These are phyloP conservation scores for Cantharis rustica DNA, from an alignment of 2,888 invertebrate species.

Conservation along the genomic window DNA sequence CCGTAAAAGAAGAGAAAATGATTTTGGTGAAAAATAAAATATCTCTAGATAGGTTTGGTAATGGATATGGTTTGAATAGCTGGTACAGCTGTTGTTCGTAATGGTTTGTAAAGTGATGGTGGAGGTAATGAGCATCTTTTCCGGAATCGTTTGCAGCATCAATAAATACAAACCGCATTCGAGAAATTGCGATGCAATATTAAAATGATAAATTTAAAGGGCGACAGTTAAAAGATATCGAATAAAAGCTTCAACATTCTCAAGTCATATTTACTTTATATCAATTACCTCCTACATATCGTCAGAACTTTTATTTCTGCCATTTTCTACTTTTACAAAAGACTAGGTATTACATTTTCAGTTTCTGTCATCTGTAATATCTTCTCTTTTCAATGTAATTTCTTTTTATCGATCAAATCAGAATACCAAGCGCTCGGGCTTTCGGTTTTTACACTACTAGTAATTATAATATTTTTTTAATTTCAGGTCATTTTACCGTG, in stretches of 20 bases:
- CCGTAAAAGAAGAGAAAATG: slow-evolving; percentile 13
- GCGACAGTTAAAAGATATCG: slow-evolving; percentile 4
- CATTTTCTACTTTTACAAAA: neutral
- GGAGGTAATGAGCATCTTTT: slow-evolving; percentile 29
- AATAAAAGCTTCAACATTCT: slow-evolving; percentile 14
- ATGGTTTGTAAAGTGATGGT: slow-evolving; percentile 23
- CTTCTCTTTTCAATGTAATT: neutral
- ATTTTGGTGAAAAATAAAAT: slow-evolving; percentile 26
- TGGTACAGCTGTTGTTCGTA: slow-evolving; percentile 31
- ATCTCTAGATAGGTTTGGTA: slow-evolving; percentile 26
- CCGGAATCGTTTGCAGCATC: slow-evolving; percentile 32
- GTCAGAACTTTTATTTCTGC: neutral
- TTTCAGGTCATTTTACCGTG: neutral
- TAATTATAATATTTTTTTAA: neutral
- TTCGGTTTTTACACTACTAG: neutral
- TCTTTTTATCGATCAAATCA: neutral
- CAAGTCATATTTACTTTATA: slow-evolving; percentile 7
- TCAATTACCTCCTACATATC: neutral
- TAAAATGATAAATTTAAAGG: slow-evolving; percentile 28
- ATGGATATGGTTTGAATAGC: slow-evolving; percentile 34
- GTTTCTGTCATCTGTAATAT: neutral
- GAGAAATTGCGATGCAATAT: slow-evolving; percentile 31
- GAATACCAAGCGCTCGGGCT: neutral
- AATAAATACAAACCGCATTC: slow-evolving; percentile 28
- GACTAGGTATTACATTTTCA: neutral